phyloP scores from a whole-genome alignment of 2,113 vertebrate genomes.

The Lepus europaeus region DNA sequence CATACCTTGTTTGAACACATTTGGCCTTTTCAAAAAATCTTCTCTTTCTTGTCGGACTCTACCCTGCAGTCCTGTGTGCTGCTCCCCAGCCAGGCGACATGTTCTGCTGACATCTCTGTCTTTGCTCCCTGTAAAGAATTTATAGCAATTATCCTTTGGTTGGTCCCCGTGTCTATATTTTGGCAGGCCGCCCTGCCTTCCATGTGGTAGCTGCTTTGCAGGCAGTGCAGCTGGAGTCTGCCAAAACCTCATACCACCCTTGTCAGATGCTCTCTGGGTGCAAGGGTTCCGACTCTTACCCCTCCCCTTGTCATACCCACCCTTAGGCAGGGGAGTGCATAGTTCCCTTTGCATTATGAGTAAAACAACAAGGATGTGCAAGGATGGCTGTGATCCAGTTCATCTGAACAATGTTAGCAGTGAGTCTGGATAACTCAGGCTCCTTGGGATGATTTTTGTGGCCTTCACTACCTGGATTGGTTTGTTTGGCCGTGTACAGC shows the following conservation, averaged over 20 bases:
- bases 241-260: constrained; percentile 52
- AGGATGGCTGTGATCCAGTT: constrained; percentile 47
- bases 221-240: background rate
- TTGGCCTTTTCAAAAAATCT: constrained; percentile 68
- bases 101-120: constrained; percentile 66
- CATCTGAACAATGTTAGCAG: background rate
- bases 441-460: constrained; percentile 7
- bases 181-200: constrained; percentile 50
- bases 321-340: background rate
- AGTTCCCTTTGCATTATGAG: background rate
- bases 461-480: background rate
- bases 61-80: background rate
- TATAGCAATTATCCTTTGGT: constrained; percentile 66
- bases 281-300: background rate
- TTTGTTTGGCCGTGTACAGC: constrained; percentile 62
- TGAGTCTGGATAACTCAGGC: constrained; percentile 40
- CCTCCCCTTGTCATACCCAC: background rate
- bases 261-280: background rate
- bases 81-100: background rate
- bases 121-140: constrained; percentile 35
- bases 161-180: constrained; percentile 57
- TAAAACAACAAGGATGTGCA: background rate
- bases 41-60: constrained; percentile 60
- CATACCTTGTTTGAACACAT: constrained; percentile 71
- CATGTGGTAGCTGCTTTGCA: constrained; percentile 26